Base-by-base conservation (phyloP, 2,888 invertebrate genomes). In the Ophion costatus region DNA sequence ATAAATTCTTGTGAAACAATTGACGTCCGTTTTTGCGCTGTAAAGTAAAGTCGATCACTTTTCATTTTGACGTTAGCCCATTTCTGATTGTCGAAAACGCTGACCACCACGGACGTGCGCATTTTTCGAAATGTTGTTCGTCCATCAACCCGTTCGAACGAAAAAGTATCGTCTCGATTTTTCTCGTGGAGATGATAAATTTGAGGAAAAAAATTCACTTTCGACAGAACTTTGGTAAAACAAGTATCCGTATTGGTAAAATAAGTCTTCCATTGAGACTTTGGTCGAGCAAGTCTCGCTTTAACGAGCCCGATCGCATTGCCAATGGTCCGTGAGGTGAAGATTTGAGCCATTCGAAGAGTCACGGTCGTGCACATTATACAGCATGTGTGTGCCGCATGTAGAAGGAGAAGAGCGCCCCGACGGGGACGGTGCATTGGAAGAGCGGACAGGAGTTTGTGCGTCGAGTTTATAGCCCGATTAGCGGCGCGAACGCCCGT, bases 351-450 rank as follows among this genome's bases (percentile, higher is more conserved):
- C 9, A 33, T 33, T 67, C 4, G n/a, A 67, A 33, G 20, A 67
- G 82, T 66, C 63, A 24, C 61, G 64, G 17, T 51, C 45, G 42
- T 85, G 81, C 84, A 78, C 83, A 88, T 87, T 86, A 88, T 89
- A 86, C 87, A 86, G 93, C 93, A 92, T 92, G 93, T 92, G 93
- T 93, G 92, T 93, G 92, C 92, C 92, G 93, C 93, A 93, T 93
- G 93, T 92, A 92, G 93, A 93, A 91, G 91, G 91, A 90, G 88
- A 92, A 89, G 90, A 91, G 89, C 84, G 88, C 87, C 87, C 90
- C 88, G 89, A 63, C 83, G 45, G 89, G 91, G 80, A 91, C 89
- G 88, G 89, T 93, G 90, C 89, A 89, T 87, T 93, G 93, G 93
- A 92, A 91, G 89, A 93, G 91, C 84, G 93, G 92, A 76, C 92